Percentiles rank a stretch among this genome's conserved stretches.
phyloP scores from a whole-genome alignment of 2,797 vertebrate species.

The Bradypus variegatus region DNA sequence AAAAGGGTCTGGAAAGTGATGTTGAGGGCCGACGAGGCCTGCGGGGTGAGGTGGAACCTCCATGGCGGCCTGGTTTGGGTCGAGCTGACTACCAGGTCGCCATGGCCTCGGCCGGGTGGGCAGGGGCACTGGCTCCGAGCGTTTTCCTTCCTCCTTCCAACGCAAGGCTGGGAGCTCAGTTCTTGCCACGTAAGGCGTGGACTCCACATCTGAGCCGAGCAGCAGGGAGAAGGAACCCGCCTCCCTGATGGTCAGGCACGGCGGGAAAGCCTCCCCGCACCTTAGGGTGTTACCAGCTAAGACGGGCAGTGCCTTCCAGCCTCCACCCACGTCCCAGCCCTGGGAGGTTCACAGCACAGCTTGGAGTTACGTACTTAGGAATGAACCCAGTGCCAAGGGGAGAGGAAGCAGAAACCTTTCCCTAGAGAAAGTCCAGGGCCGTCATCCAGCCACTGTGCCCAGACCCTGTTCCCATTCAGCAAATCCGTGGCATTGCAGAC shows the following conservation, averaged over 20 bases:
- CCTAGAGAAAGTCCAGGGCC: neutral
- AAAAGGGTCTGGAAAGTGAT: neutral
- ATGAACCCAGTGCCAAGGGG: neutral
- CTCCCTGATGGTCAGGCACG: neutral
- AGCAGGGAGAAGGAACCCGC: too few relatives aligned
- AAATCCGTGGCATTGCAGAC: neutral
- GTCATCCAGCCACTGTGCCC: fast-evolving
- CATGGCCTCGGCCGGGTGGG: neutral
- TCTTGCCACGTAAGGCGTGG: too few relatives aligned
- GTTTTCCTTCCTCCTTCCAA: too few relatives aligned
- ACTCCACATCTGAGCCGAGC: too few relatives aligned
- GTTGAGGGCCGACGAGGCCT: too few relatives aligned
- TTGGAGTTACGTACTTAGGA: slow-evolving; percentile 23
- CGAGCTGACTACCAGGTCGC: neutral
- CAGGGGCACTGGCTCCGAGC: too few relatives aligned
- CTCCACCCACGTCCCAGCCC: neutral
- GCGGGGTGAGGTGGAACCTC: neutral
- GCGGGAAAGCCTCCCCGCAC: neutral
- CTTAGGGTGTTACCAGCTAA: neutral
- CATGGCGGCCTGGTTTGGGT: too few relatives aligned
- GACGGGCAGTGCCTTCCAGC: neutral
- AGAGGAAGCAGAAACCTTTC: neutral
- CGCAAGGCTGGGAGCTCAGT: too few relatives aligned
- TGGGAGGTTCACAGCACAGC: neutral
- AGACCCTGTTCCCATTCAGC: neutral